These are phyloP conservation scores for Ianthella basta DNA, from an alignment of 37 sponge, comb jelly and placozoan species.

Conservation along the genomic window DNA sequence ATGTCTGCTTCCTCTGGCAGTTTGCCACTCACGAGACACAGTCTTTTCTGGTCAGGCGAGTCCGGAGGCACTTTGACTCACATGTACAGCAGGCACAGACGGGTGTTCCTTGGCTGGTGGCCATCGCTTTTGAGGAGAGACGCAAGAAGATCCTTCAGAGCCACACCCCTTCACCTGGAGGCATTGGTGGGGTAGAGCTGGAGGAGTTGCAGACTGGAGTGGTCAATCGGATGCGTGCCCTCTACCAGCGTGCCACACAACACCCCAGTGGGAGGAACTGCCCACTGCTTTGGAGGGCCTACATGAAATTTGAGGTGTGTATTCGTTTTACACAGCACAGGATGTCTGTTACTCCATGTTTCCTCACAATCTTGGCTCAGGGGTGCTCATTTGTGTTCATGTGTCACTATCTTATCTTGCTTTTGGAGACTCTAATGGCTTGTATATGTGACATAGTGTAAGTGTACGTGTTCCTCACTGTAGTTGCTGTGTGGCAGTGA, in stretches of 20 bases:
- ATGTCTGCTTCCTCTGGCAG: conserved; percentile 36
- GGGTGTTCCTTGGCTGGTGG: conserved; percentile 52
- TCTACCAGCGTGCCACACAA: conserved; percentile 56
- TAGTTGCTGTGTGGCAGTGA: conserved; percentile 46
- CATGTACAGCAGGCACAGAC: conserved; percentile 1
- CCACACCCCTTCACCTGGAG: background rate
- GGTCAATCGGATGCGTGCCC: conserved; percentile 58
- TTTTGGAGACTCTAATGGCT: background rate
- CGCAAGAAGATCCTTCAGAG: conserved; percentile 19
- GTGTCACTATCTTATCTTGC: background rate
- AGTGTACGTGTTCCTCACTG: background rate
- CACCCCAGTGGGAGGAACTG: conserved; percentile 41
- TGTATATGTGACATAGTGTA: background rate
- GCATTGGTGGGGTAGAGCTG: background rate
- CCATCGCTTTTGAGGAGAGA: conserved; percentile 51
- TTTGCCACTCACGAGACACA: conserved; percentile 51
- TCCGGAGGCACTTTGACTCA: conserved; percentile 62
- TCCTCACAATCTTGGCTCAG: background rate
- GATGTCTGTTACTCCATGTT: background rate
- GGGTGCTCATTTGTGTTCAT: background rate
- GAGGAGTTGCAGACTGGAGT: conserved; percentile 45
- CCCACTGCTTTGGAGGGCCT: conserved; percentile 79
- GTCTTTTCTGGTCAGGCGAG: conserved; percentile 53
- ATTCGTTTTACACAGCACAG: background rate
- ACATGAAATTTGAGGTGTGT: conserved; percentile 77